Evolutionary conservation across 2,797 vertebrate species (phyloP), one percentile per base, ranked within the genome.

Genomic region (Neosilurus mollespiculum): DNA sequence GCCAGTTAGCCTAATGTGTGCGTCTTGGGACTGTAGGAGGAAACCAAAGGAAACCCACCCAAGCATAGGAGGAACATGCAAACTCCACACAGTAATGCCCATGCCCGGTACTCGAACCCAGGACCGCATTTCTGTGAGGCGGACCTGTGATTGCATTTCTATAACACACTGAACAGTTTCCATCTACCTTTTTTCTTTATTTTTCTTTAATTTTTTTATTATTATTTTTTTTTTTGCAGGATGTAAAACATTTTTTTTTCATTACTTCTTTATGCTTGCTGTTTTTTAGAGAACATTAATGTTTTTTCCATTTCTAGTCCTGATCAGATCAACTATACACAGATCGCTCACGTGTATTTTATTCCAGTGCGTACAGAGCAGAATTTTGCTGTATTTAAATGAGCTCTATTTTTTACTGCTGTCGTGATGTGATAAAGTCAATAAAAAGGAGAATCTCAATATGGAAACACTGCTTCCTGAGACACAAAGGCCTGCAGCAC

Each of bases 351-450:
- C 51, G 26, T 78, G 75, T 82, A 80, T 76, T 88, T 81, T 86
- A 84, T 76, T 81, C 85, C 71, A 78, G 54, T 64, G 10, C 72
- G 24, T 51, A 80, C 73, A 76, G 64, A 81, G 83, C 70, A 80
- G 82, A 69, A 78, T 62, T 80, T 83, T 81, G 69, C 83, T 56
- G 78, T 75, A 80, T 84, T 80, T 83, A 85, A 83, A 83, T 83
- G 66, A 85, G 71, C 85, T 88, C 80, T 88, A 83, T 88, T 88
- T 88, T 88, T 80, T 88, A 88, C 83, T 85, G 54, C 56, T 83
- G 67, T 34, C 79, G 82, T 83, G 67, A 81, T 80, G 81, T 88
- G 78, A 83, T 43, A 82, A 80, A 87, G 69, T 88, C 80, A 88
- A 88, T 89, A 89, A 90, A 89, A 80, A 76, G 3, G 43, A 72